Percentiles rank a stretch among this genome's conserved stretches.
Conservation (phyloP, 2,797 vertebrate species). For the Melopsittacus undulatus region DNA sequence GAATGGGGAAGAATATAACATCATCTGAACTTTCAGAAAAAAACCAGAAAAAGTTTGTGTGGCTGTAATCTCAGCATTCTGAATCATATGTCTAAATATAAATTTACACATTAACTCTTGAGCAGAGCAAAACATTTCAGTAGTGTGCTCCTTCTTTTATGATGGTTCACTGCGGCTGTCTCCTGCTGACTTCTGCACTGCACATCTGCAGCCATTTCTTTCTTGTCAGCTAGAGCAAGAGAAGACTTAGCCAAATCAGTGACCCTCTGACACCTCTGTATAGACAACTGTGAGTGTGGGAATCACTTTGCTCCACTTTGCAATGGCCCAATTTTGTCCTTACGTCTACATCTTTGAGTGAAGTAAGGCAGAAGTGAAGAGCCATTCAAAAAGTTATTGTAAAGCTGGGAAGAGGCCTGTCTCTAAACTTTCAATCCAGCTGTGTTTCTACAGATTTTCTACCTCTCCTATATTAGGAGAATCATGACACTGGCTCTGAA, state of each 20-base stretch:
- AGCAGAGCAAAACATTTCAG: neutral
- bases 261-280: neutral
- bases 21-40: neutral
- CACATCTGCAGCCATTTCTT: neutral
- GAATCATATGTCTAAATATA: neutral
- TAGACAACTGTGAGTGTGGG: neutral
- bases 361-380: neutral
- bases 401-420: neutral
- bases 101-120: neutral
- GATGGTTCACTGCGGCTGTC: rapidly evolving
- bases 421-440: neutral
- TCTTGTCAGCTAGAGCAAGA: rapidly evolving
- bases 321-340: neutral
- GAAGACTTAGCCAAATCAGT: neutral
- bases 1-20: neutral
- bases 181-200: neutral
- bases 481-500: neutral
- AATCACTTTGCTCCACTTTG: neutral
- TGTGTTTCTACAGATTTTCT: neutral
- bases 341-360: neutral
- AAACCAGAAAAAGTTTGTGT: neutral
- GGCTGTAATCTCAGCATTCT: neutral
- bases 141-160: rapidly evolving
- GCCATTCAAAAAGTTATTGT: neutral
- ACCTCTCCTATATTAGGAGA: neutral